phyloP scores from a whole-genome alignment of 2,797 vertebrate species.

The Rhinatrema bivittatum region DNA sequence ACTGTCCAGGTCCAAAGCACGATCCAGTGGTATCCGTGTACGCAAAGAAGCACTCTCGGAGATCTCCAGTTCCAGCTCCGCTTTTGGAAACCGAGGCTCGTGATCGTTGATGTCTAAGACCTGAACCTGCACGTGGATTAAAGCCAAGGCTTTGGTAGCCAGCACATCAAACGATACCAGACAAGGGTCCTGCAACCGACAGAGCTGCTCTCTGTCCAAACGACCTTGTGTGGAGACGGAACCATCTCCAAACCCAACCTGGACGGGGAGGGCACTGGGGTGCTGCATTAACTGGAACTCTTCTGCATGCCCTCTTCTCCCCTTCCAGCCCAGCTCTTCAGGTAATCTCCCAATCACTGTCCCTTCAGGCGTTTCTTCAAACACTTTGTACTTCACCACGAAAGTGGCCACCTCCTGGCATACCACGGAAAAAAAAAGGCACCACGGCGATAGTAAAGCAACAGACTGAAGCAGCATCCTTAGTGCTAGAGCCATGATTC shows the following conservation, averaged over 20 bases:
- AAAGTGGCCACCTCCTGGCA: constrained; percentile 55
- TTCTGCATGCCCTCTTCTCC: constrained; percentile 41
- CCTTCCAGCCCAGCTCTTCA: constrained; percentile 58
- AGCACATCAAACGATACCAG: constrained; percentile 78
- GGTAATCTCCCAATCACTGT: constrained; percentile 72
- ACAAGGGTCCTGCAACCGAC: constrained; percentile 68
- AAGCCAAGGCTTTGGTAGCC: constrained; percentile 59
- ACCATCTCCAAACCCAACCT: constrained; percentile 60
- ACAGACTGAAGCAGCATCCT: constrained; percentile 34
- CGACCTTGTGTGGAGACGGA: constrained; percentile 63
- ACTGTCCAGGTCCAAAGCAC: constrained; percentile 70
- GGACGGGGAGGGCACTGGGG: constrained; percentile 65
- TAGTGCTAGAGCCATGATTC: constrained; percentile 31
- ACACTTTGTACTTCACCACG: constrained; percentile 63
- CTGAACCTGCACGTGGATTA: constrained; percentile 76
- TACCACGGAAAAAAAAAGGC: constrained; percentile 32
- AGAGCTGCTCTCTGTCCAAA: constrained; percentile 83
- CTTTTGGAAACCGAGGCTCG: constrained; percentile 68
- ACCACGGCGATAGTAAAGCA: constrained; percentile 40
- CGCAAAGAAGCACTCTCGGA: constrained; percentile 72
- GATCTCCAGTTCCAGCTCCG: constrained; percentile 79
- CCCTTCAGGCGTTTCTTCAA: constrained; percentile 73
- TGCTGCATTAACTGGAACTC: constrained; percentile 79
- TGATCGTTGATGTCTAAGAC: constrained; percentile 86
- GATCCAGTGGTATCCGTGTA: constrained; percentile 80